Percentiles rank a stretch among this genome's conserved stretches.
Evolutionary conservation across 2,888 invertebrate genomes (phyloP).

Genomic region (Pardosa pseudoannulata): DNA sequence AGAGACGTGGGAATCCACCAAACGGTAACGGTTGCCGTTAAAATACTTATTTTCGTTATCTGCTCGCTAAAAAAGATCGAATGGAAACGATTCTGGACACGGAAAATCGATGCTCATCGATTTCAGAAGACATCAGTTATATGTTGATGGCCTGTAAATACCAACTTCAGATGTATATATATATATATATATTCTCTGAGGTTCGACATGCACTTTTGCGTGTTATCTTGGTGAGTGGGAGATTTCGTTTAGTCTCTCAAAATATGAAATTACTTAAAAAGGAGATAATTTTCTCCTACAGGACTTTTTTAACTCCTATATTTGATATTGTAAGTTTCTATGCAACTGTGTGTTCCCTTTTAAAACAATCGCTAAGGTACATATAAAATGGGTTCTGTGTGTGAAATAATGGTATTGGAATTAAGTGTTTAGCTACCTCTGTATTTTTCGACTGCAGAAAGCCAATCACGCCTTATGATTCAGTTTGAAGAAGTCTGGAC

Average conservation of each 20-base stretch:
- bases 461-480: too few relatives aligned
- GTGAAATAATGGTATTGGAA: too few relatives aligned
- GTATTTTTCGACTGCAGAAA: too few relatives aligned
- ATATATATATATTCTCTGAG: slow-evolving; percentile 3
- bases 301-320: too few relatives aligned
- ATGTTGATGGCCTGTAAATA: not conserved
- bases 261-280: not conserved
- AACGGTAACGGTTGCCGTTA: slow-evolving; percentile 35
- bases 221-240: not conserved
- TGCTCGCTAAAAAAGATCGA: slow-evolving; percentile 40
- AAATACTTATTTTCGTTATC: slow-evolving; percentile 54
- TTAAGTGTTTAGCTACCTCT: too few relatives aligned
- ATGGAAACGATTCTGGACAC: slow-evolving; percentile 46
- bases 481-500: too few relatives aligned
- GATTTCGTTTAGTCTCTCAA: not conserved
- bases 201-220: slow-evolving; percentile 8
- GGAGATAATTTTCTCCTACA: too few relatives aligned
- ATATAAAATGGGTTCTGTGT: too few relatives aligned
- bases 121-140: slow-evolving; percentile 29
- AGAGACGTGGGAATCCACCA: slow-evolving; percentile 51
- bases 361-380: too few relatives aligned
- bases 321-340: too few relatives aligned
- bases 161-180: too few relatives aligned
- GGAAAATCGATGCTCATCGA: slow-evolving; percentile 48
- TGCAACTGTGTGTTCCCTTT: too few relatives aligned